Evolutionary conservation across 1,140 invertebrate genomes (phyloP).

Genomic region (Drosophila elegans): DNA sequence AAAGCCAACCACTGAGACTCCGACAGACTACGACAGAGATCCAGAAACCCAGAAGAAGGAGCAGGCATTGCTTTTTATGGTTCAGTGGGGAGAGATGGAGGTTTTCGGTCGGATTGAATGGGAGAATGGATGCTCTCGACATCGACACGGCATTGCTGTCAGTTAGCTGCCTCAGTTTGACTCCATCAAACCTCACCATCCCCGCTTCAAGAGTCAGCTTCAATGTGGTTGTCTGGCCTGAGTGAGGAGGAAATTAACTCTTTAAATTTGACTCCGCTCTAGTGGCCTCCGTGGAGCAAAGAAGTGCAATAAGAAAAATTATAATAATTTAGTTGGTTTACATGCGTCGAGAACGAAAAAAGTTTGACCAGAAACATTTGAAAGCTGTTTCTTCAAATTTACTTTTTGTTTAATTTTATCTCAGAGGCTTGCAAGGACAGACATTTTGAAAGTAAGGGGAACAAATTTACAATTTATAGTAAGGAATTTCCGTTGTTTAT

Average conservation of each 20-base stretch:
- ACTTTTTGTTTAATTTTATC: no score
- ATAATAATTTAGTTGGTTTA: background rate
- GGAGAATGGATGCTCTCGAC: conserved; percentile 50
- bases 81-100: conserved; percentile 27
- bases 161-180: conserved; percentile 41
- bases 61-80: conserved; percentile 58
- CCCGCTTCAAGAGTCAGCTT: background rate
- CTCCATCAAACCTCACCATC: conserved; percentile 2
- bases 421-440: no score
- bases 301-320: conserved; percentile 2
- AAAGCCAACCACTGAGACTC: conserved; percentile 41
- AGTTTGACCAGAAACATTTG: no score
- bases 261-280: conserved; percentile 50
- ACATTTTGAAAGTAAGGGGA: no score
- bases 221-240: conserved; percentile 22
- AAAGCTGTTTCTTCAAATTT: no score
- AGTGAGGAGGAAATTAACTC: conserved; percentile 58
- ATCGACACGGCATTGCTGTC: conserved; percentile 57
- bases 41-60: conserved; percentile 4
- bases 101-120: conserved; percentile 38
- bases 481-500: no score
- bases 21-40: conserved; percentile 19
- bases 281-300: background rate
- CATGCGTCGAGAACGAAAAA: no score
- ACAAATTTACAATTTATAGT: no score